Conservation (phyloP, 2,888 invertebrate genomes). For the Abscondita cerata region DNA sequence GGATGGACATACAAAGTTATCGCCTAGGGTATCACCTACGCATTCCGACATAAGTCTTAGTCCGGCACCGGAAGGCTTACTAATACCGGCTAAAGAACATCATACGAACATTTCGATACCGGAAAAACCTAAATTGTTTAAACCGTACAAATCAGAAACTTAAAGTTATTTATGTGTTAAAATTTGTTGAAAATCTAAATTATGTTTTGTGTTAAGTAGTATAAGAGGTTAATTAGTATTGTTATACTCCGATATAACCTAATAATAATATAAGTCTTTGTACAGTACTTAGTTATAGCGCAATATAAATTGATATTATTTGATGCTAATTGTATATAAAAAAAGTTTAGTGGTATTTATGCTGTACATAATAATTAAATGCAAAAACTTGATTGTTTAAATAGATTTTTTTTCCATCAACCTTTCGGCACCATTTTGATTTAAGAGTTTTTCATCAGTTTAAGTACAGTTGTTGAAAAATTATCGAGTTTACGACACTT, state of each 20-base stretch:
- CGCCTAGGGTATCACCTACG: constrained; percentile 50
- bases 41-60: constrained; percentile 56
- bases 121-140: constrained; percentile 72
- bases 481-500: no score
- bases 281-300: constrained; percentile 4
- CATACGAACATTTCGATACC: constrained; percentile 52
- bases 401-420: no score
- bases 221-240: not conserved
- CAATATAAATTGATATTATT: not conserved
- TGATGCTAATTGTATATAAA: constrained; percentile 4
- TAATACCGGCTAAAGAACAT: constrained; percentile 50
- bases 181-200: constrained; percentile 9
- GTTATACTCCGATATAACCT: not conserved
- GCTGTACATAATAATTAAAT: not conserved
- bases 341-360: not conserved
- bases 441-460: no score
- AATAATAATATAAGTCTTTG: not conserved
- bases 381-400: no score
- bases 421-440: no score
- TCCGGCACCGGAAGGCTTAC: constrained; percentile 52
- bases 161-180: constrained; percentile 39
- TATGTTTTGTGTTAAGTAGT: not conserved
- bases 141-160: constrained; percentile 74
- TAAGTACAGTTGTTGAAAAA: no score
- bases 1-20: constrained; percentile 27